phyloP scores from a whole-genome alignment of 2,797 vertebrate genomes.

The Periparus ater region DNA sequence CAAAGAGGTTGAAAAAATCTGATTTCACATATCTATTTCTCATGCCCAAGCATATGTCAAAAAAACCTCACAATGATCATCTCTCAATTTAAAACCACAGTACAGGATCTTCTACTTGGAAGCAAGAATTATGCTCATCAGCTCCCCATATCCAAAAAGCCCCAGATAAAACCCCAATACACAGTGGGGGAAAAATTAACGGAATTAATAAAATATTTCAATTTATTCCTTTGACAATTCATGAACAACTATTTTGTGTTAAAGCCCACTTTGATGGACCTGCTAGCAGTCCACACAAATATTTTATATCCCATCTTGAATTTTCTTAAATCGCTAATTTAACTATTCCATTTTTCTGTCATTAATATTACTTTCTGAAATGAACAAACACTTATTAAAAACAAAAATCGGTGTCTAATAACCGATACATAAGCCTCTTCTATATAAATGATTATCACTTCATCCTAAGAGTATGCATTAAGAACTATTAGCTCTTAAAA shows the following conservation, averaged over 20 bases:
- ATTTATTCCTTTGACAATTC: background rate
- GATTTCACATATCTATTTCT: background rate
- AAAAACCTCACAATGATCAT: background rate
- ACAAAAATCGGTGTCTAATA: background rate
- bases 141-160: background rate
- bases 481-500: background rate
- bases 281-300: background rate
- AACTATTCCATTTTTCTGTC: background rate
- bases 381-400: background rate
- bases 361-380: background rate
- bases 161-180: background rate
- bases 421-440: background rate
- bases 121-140: background rate
- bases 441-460: background rate
- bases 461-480: background rate
- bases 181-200: background rate
- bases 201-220: background rate
- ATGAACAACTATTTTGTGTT: background rate
- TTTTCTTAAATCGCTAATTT: background rate
- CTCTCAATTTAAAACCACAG: background rate
- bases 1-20: background rate
- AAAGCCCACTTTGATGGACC: background rate
- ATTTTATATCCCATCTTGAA: background rate
- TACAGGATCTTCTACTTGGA: background rate
- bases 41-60: background rate